A percentile compares a stretch with the other conserved stretches of the same genome.
These are phyloP conservation scores for Cryptocheilus praepositus DNA, from an alignment of 2,888 invertebrate genomes.

Conservation along the genomic window DNA sequence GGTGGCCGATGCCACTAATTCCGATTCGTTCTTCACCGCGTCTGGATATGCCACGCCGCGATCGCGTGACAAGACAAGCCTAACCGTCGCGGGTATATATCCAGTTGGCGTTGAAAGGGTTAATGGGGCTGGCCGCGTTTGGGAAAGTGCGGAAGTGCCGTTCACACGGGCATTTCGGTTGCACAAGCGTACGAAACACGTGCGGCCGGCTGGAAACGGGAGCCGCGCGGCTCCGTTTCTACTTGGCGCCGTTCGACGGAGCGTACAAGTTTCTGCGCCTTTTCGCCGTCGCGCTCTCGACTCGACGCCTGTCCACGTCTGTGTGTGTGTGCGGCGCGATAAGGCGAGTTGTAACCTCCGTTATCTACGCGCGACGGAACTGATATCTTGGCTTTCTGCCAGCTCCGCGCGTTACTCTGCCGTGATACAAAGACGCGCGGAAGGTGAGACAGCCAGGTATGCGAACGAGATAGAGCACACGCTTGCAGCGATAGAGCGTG, in stretches of 20 bases:
- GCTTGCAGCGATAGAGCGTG: no score
- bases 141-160: slow-evolving; percentile 57
- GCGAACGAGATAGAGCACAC: not conserved
- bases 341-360: slow-evolving; percentile 14
- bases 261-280: no score
- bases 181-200: slow-evolving; percentile 26
- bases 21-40: no score
- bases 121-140: slow-evolving; percentile 40
- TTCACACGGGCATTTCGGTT: slow-evolving; percentile 53
- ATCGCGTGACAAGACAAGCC: not conserved
- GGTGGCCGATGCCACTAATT: no score
- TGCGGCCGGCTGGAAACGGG: slow-evolving; percentile 5
- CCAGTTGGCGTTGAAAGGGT: slow-evolving; percentile 9
- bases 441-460: not conserved
- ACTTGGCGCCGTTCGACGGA: no score
- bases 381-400: slow-evolving; percentile 8
- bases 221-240: no score
- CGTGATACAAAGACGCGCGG: no score
- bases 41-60: not conserved
- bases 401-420: not conserved
- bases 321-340: slow-evolving; percentile 23
- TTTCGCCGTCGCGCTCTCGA: slow-evolving; percentile 10
- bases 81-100: not conserved
- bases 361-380: slow-evolving; percentile 6
- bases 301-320: slow-evolving; percentile 18